A percentile compares a stretch with the other conserved stretches of the same genome.
These are phyloP conservation scores for Larimichthys crocea DNA, from an alignment of 2,113 vertebrate genomes.

Conservation along the genomic window DNA sequence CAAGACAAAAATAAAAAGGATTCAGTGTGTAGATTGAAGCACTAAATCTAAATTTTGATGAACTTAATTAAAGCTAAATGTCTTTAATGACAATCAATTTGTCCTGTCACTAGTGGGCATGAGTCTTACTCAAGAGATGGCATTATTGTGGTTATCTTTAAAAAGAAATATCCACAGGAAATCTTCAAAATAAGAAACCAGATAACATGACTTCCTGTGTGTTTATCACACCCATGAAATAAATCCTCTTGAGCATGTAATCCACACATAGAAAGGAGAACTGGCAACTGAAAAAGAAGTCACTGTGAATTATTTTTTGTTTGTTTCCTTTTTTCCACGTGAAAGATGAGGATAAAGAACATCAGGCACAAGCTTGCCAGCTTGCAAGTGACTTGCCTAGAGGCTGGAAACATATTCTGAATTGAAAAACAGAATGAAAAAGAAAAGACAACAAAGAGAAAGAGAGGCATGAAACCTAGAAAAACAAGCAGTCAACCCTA, in stretches of 20 bases:
- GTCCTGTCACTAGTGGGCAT: not conserved
- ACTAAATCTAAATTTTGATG: not conserved
- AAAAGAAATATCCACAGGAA: not conserved
- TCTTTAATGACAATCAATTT: not conserved
- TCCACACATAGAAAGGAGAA: not conserved
- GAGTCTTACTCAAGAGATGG: not conserved
- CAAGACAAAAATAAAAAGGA: not conserved
- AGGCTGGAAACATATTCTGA: constrained; percentile 7
- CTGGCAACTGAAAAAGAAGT: not conserved
- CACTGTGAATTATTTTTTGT: not conserved
- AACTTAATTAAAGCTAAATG: not conserved
- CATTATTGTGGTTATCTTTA: not conserved
- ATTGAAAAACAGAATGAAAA: constrained; percentile 3
- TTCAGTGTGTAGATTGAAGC: not conserved
- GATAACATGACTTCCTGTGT: not conserved
- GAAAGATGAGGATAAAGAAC: not conserved
- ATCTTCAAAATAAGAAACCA: not conserved
- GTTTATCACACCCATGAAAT: not conserved
- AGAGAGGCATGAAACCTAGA: constrained; percentile 20
- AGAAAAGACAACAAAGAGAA: not conserved
- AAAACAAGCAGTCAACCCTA: not conserved
- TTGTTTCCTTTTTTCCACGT: not conserved
- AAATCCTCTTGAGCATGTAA: not conserved
- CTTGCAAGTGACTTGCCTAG: not conserved
- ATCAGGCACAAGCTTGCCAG: not conserved